Evolutionary conservation across 2,797 vertebrate genomes (phyloP), one percentile per base, ranked within the genome.

Genomic region (Diglossa cyanea): DNA sequence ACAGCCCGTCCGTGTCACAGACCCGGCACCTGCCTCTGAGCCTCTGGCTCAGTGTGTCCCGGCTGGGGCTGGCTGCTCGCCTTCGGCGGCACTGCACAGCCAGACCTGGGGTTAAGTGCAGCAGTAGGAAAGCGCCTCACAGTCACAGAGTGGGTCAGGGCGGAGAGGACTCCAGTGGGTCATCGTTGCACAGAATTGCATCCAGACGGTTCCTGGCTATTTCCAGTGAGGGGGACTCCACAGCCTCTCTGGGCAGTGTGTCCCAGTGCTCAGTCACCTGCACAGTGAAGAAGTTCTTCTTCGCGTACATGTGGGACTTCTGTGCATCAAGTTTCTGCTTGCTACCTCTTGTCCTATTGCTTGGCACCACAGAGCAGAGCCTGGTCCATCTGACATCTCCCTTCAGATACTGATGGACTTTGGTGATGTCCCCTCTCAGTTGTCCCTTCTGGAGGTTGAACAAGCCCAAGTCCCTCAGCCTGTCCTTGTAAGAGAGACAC

Each of bases 1-100:
- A 1, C 45, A 4, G 54, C 10, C 13, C 13, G 18, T 1, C 72
- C 40, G 23, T 11, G 53, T 5, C 21, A 3, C 50, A 0, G 12
- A 0, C 1, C 50, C 1, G 3, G 4, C 3, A 0, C 7, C 9
- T 11, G 26, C 18, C 3, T 14, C 51, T 6, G 6, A 13, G 0
- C 3, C 20, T 30, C 7, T 14, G 9, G 48, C 48, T 9, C 26
- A 0, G 55, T 0, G 1, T 4, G 61, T 28, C 28, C 2, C 17
- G 3, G 39, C 58, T 31, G 21, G 2, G 9, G 3, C 35, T 1
- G 18, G 33, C 72, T 6, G 45, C 53, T 40, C 12, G 16, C 24
- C 10, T 7, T 11, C 53, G 2, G 4, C 5, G 19, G 4, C 50
- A 2, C 17, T 2, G 1, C 9, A 0, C 16, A 1, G 30, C 4